phyloP scores from a whole-genome alignment of 2,113 vertebrate species.

The Notothenia rossii region DNA sequence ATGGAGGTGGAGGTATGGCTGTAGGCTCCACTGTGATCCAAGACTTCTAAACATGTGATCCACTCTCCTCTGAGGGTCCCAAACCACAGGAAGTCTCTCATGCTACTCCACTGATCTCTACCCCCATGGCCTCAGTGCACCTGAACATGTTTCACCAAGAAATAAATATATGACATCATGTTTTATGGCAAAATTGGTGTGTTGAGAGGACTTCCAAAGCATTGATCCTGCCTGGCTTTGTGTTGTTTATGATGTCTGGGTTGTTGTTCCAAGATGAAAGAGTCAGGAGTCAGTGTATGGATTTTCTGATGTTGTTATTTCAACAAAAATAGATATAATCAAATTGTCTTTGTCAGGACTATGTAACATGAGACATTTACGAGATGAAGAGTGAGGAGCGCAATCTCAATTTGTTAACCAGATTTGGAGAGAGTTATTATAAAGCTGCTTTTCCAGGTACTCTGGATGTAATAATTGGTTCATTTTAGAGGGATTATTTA shows the following conservation, averaged over 20 bases:
- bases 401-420: constrained; percentile 30
- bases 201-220: constrained; percentile 26
- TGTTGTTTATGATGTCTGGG: constrained; percentile 59
- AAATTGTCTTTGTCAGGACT: constrained; percentile 51
- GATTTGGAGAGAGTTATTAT: constrained; percentile 23
- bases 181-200: constrained; percentile 21
- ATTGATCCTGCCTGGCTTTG: constrained; percentile 33
- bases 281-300: constrained; percentile 61
- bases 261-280: constrained; percentile 46
- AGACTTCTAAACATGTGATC: constrained; percentile 74
- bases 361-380: constrained; percentile 67
- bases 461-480: neutral
- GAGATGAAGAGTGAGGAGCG: constrained; percentile 26
- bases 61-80: constrained; percentile 69
- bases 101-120: constrained; percentile 68
- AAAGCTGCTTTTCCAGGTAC: neutral
- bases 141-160: constrained; percentile 36
- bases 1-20: constrained; percentile 70
- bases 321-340: constrained; percentile 57
- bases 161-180: constrained; percentile 34
- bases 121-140: constrained; percentile 36
- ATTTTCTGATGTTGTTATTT: constrained; percentile 66
- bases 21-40: constrained; percentile 75
- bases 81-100: constrained; percentile 72
- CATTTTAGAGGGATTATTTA: neutral